These are phyloP conservation scores for Agelas oroides DNA, from an alignment of 37 sponge, comb jelly and placozoan genomes.

Conservation along the genomic window DNA sequence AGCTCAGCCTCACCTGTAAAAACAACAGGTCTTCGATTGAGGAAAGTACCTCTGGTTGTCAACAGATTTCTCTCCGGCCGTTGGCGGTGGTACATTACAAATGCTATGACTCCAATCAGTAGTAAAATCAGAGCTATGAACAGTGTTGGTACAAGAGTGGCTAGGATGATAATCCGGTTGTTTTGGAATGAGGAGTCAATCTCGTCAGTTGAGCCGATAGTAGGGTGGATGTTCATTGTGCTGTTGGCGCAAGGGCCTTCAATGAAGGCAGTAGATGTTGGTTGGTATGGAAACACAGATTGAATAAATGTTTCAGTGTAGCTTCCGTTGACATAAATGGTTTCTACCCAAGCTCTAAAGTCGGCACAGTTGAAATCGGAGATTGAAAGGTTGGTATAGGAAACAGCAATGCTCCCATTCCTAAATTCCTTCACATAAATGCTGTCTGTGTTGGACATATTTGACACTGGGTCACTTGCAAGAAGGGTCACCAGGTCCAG, in stretches of 20 bases:
- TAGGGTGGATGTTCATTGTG: background rate
- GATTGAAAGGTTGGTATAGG: slow-evolving; percentile 56
- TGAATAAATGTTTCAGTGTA: slow-evolving; percentile 18
- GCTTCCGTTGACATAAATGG: background rate
- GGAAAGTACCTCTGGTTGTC: slow-evolving; percentile 6
- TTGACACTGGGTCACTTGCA: background rate
- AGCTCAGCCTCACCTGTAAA: slow-evolving; percentile 42
- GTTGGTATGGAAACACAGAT: slow-evolving; percentile 28
- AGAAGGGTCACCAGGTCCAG: slow-evolving; percentile 33
- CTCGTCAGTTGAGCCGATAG: background rate
- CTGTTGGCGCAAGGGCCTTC: slow-evolving; percentile 21
- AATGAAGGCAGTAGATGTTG: slow-evolving; percentile 11
- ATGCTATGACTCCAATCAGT: slow-evolving; percentile 6
- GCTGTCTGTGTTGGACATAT: background rate
- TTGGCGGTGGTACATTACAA: slow-evolving; percentile 31
- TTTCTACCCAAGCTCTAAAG: slow-evolving; percentile 15
- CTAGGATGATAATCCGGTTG: slow-evolving; percentile 18
- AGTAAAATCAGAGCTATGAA: slow-evolving; percentile 32
- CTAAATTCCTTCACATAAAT: slow-evolving; percentile 12
- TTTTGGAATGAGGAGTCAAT: background rate
- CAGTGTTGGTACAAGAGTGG: slow-evolving; percentile 39
- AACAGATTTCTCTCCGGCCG: slow-evolving; percentile 13
- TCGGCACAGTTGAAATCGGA: slow-evolving; percentile 41
- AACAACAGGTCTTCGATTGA: slow-evolving; percentile 42
- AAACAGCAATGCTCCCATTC: slow-evolving; percentile 43